Conservation (phyloP, 2,888 invertebrate genomes). For the Thereva unica region DNA sequence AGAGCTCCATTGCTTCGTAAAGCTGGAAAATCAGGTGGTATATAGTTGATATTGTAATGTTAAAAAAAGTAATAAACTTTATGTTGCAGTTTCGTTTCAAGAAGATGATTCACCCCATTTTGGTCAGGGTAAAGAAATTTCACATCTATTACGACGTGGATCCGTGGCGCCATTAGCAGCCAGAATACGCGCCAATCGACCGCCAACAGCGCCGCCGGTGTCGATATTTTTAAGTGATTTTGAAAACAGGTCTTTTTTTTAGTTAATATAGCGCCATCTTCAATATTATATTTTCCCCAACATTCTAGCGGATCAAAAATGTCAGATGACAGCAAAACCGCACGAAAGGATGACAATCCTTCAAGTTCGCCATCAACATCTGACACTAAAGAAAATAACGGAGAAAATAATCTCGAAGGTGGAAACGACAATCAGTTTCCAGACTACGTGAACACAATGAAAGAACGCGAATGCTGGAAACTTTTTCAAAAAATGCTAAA, state of each 20-base stretch:
- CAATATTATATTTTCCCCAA: neutral
- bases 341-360: neutral
- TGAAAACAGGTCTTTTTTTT: conserved; percentile 41
- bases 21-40: conserved; percentile 57
- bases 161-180: conserved; percentile 57
- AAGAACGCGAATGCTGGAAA: conserved; percentile 71
- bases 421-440: conserved; percentile 51
- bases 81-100: conserved; percentile 56
- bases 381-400: conserved; percentile 12
- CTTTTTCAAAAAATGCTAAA: conserved; percentile 70
- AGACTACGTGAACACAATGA: conserved; percentile 61
- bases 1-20: conserved; percentile 54
- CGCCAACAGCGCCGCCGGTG: conserved; percentile 56
- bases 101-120: conserved; percentile 55
- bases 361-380: neutral
- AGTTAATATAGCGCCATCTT: neutral
- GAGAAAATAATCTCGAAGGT: conserved; percentile 18
- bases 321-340: conserved; percentile 22
- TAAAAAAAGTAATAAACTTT: neutral
- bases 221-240: conserved; percentile 51
- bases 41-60: conserved; percentile 10
- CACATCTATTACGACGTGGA: conserved; percentile 54
- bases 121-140: conserved; percentile 54
- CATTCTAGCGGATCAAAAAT: conserved; percentile 32
- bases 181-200: conserved; percentile 53